These are phyloP conservation scores for Rhamphomyia laevipes DNA, from an alignment of 2,888 invertebrate genomes.

Conservation along the genomic window DNA sequence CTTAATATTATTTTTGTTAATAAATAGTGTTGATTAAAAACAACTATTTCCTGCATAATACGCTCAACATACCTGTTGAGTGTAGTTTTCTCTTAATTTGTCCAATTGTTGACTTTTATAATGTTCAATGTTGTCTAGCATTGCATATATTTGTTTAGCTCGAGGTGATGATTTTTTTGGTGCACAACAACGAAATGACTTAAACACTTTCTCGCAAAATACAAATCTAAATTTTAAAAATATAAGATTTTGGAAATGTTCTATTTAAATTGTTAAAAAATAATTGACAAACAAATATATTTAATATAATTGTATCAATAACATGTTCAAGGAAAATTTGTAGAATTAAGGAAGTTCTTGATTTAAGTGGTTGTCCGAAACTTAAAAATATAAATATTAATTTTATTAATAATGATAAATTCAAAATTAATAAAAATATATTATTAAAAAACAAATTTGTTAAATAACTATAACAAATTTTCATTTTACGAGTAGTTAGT, in stretches of 20 bases:
- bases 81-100: conserved; percentile 80
- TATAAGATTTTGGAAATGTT: neutral
- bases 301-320: conserved; percentile 11
- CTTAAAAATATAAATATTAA: too few relatives aligned
- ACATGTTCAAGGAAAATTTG: conserved; percentile 2
- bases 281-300: conserved; percentile 6
- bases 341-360: too few relatives aligned
- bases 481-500: too few relatives aligned
- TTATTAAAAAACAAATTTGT: too few relatives aligned
- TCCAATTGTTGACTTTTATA: conserved; percentile 85
- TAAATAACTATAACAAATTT: too few relatives aligned
- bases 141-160: conserved; percentile 71
- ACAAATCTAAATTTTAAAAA: conserved; percentile 45
- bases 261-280: neutral
- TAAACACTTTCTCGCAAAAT: conserved; percentile 47
- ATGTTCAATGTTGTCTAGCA: conserved; percentile 81
- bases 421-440: too few relatives aligned
- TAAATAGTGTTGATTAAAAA: too few relatives aligned
- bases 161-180: conserved; percentile 61
- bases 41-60: too few relatives aligned
- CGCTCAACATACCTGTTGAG: conserved; percentile 63
- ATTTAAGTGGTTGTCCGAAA: too few relatives aligned
- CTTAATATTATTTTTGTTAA: neutral
- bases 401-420: too few relatives aligned
- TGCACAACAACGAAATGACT: conserved; percentile 59